These are phyloP conservation scores for Scleropages formosus DNA, from an alignment of 2,797 vertebrate genomes.

Conservation along the genomic window DNA sequence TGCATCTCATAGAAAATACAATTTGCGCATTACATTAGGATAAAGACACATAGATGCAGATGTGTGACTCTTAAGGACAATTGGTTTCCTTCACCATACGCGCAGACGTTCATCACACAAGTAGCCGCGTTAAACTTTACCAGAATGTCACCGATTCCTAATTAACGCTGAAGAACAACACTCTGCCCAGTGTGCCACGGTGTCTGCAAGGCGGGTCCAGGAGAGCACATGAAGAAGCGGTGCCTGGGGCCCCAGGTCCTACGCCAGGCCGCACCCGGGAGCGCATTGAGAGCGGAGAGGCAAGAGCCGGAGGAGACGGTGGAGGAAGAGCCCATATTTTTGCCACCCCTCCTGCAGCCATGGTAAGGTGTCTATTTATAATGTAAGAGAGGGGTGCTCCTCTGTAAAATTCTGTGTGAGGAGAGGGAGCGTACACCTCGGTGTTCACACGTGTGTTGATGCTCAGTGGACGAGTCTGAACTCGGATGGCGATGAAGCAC, in stretches of 20 bases:
- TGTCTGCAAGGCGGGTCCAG: slow-evolving; percentile 24
- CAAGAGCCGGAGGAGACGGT: background rate
- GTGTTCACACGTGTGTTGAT: background rate
- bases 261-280: slow-evolving; percentile 46
- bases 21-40: too few relatives aligned
- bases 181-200: slow-evolving; percentile 5
- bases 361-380: slow-evolving; percentile 51
- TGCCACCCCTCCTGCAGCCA: slow-evolving; percentile 43
- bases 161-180: too few relatives aligned
- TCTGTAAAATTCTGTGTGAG: background rate
- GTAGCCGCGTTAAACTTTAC: too few relatives aligned
- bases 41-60: too few relatives aligned
- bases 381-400: background rate
- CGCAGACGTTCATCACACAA: too few relatives aligned
- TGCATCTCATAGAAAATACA: too few relatives aligned
- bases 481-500: slow-evolving; percentile 31
- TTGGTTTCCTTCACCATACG: too few relatives aligned
- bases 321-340: background rate
- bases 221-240: slow-evolving; percentile 53
- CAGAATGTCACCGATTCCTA: too few relatives aligned
- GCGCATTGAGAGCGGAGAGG: background rate
- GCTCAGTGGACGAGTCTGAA: background rate
- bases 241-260: slow-evolving; percentile 51
- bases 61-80: too few relatives aligned
- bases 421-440: background rate